Conservation (phyloP, 1,140 invertebrate genomes). For the Gonatopus flavifemur region DNA sequence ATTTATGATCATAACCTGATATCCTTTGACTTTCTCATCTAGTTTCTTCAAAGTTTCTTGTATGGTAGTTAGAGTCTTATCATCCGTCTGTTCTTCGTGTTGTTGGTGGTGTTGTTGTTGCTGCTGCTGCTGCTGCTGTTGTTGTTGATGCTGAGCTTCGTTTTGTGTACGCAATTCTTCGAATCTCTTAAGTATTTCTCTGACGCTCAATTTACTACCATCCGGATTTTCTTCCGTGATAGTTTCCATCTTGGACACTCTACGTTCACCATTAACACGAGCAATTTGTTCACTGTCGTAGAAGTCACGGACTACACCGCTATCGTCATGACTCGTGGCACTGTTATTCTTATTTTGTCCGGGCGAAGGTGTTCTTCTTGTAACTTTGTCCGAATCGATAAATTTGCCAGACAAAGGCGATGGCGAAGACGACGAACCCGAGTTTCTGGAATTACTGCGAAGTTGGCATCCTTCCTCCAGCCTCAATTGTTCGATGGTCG, state of each 20-base stretch:
- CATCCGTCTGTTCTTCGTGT: slow-evolving; percentile 50
- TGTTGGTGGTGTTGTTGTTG: slow-evolving; percentile 14
- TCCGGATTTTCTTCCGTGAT: slow-evolving; percentile 76
- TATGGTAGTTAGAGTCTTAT: slow-evolving; percentile 52
- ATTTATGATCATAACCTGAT: slow-evolving; percentile 42
- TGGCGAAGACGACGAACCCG: background rate
- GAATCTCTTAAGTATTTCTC: slow-evolving; percentile 76
- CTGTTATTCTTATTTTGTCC: slow-evolving; percentile 4
- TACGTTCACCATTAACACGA: slow-evolving; percentile 36
- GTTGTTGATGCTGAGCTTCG: slow-evolving; percentile 19
- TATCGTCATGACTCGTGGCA: slow-evolving; percentile 30
- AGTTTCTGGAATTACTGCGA: slow-evolving; percentile 34
- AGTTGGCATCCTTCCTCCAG: slow-evolving; percentile 48
- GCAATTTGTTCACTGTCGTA: slow-evolving; percentile 45
- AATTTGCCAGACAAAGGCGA: background rate
- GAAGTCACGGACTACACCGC: slow-evolving; percentile 48
- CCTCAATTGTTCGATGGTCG: slow-evolving; percentile 53
- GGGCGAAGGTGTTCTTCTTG: slow-evolving; percentile 9
- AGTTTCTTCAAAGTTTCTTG: slow-evolving; percentile 56
- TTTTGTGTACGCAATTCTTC: slow-evolving; percentile 66
- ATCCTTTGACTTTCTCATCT: slow-evolving; percentile 57
- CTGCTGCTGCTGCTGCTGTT: slow-evolving; percentile 7
- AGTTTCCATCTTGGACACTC: slow-evolving; percentile 67
- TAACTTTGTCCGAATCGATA: slow-evolving; percentile 3
- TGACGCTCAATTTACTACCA: slow-evolving; percentile 73